phyloP scores from a whole-genome alignment of 2,113 vertebrate species.

The Nothoprocta pentlandii region DNA sequence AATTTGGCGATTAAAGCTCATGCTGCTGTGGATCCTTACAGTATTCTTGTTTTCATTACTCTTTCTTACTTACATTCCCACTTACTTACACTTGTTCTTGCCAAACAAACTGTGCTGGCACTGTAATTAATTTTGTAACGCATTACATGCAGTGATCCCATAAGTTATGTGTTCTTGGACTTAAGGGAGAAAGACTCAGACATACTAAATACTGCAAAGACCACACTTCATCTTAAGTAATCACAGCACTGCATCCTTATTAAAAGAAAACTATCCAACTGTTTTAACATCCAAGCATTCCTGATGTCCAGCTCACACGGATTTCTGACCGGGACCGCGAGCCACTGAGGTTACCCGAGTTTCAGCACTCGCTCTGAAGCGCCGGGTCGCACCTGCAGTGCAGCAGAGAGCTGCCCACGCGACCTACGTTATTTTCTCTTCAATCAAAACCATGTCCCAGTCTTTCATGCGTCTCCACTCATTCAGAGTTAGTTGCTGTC shows the following conservation, averaged over 20 bases:
- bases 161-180: not conserved
- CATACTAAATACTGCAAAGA: not conserved
- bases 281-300: not conserved
- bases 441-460: not conserved
- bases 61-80: no score
- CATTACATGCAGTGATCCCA: not conserved
- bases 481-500: not conserved
- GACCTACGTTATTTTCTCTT: not conserved
- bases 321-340: not conserved
- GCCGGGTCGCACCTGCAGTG: not conserved
- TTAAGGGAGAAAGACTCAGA: not conserved
- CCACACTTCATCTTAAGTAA: not conserved
- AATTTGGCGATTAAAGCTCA: not conserved
- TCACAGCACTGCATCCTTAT: not conserved
- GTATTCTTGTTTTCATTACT: not conserved
- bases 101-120: not conserved
- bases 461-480: not conserved
- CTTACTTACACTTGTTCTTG: not conserved
- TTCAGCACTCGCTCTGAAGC: not conserved
- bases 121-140: not conserved
- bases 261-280: not conserved
- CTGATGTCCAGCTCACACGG: not conserved
- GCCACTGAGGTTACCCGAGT: accelerated
- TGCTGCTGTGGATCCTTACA: not conserved
- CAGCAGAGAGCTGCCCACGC: not conserved